Conservation (phyloP, 2,888 invertebrate species). For the Galerucella nymphaeae region DNA sequence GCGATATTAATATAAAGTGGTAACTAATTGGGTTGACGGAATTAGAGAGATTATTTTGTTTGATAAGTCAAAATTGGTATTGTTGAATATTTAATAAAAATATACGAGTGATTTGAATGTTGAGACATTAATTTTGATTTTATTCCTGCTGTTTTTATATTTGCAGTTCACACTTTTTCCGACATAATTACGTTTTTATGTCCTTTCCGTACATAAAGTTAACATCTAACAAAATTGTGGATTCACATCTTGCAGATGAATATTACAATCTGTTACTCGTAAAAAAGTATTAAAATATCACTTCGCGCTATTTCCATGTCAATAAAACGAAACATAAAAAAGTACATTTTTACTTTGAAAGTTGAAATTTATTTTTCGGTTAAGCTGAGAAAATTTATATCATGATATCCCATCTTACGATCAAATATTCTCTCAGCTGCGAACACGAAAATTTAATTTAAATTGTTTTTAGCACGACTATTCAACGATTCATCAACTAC, state of each 20-base stretch:
- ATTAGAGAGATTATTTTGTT: too few species aligned
- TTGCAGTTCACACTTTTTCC: too few species aligned
- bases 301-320: neutral
- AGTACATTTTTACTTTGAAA: neutral
- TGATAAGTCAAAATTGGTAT: too few species aligned
- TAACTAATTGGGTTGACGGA: neutral
- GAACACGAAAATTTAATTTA: slow-evolving; percentile 18
- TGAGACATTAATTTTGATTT: neutral
- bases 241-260: too few species aligned
- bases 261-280: too few species aligned
- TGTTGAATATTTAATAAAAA: neutral
- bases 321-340: neutral
- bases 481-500: slow-evolving; percentile 82
- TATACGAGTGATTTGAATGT: neutral
- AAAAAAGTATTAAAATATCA: neutral
- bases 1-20: neutral
- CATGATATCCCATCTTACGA: neutral
- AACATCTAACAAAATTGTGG: too few species aligned
- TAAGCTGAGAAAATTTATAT: neutral
- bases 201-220: too few species aligned
- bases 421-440: neutral
- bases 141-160: too few species aligned
- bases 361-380: neutral
- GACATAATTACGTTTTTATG: too few species aligned
- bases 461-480: slow-evolving; percentile 76